A percentile compares a stretch with the other conserved stretches of the same genome.
These are phyloP conservation scores for Atethmia centrago DNA, from an alignment of 2,888 invertebrate species.

Conservation along the genomic window DNA sequence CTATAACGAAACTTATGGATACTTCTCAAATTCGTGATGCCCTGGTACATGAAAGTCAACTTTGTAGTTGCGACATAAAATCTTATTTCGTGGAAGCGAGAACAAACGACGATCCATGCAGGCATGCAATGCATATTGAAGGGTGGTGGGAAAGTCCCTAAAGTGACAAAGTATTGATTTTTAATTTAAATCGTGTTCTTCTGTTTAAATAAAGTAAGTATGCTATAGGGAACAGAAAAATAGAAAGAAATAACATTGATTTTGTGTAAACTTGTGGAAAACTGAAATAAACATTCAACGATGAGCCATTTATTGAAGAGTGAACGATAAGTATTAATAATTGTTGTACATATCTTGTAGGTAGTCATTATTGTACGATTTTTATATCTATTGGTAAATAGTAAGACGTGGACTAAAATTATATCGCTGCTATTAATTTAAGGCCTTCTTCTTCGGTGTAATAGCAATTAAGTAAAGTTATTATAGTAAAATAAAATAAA, in stretches of 20 bases:
- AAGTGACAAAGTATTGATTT: neutral
- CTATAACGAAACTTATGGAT: slow-evolving; percentile 44
- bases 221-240: no score
- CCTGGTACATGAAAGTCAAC: slow-evolving; percentile 74
- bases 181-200: no score
- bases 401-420: neutral
- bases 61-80: slow-evolving; percentile 55
- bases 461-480: neutral
- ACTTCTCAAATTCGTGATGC: slow-evolving; percentile 66
- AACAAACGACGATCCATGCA: neutral
- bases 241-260: neutral
- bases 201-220: no score
- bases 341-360: neutral
- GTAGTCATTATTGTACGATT: neutral
- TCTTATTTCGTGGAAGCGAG: slow-evolving; percentile 2
- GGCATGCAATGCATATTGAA: no score
- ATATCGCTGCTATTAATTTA: neutral
- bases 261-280: neutral
- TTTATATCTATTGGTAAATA: no score
- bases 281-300: neutral
- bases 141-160: neutral
- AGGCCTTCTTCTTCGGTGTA: neutral
- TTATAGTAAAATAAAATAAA: no score
- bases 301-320: neutral
- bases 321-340: neutral